Conservation (phyloP, 1,140 invertebrate genomes). For the Maniola jurtina region DNA sequence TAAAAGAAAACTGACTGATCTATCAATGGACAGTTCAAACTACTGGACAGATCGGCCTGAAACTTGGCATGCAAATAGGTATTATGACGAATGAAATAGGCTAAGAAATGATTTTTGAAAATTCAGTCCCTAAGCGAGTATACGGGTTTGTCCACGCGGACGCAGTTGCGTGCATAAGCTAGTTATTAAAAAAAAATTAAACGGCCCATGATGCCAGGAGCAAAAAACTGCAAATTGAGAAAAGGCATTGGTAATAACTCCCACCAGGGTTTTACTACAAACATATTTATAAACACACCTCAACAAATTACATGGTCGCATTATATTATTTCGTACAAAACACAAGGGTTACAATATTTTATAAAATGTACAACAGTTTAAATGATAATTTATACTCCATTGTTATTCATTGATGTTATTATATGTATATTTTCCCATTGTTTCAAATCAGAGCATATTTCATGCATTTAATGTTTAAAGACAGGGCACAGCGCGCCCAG, state of each 20-base stretch:
- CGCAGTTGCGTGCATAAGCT: no score
- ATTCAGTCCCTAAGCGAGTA: no score
- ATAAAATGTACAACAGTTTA: constrained; percentile 78
- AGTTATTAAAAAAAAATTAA: no score
- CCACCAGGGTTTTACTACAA: constrained; percentile 10
- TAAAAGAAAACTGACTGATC: no score
- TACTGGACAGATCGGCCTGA: no score
- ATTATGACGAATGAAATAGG: no score
- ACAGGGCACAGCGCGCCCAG: constrained; percentile 36
- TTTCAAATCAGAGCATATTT: constrained; percentile 79
- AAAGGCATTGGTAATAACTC: constrained; percentile 17
- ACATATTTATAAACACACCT: constrained; percentile 32
- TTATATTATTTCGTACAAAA: constrained; percentile 61
- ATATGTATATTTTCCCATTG: constrained; percentile 79
- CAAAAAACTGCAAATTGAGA: background rate
- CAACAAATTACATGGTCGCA: constrained; percentile 59
- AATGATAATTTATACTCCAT: constrained; percentile 78
- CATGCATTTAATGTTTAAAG: constrained; percentile 74
- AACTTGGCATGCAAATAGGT: no score
- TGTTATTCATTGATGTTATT: constrained; percentile 79
- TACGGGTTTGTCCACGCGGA: no score
- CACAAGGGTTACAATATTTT: constrained; percentile 74
- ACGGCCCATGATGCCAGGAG: background rate
- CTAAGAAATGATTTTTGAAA: no score
- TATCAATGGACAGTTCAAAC: no score